A percentile compares a stretch with the other conserved stretches of the same genome.
phyloP scores from a whole-genome alignment of 2,888 invertebrate genomes.

The Eustalomyia histrio region DNA sequence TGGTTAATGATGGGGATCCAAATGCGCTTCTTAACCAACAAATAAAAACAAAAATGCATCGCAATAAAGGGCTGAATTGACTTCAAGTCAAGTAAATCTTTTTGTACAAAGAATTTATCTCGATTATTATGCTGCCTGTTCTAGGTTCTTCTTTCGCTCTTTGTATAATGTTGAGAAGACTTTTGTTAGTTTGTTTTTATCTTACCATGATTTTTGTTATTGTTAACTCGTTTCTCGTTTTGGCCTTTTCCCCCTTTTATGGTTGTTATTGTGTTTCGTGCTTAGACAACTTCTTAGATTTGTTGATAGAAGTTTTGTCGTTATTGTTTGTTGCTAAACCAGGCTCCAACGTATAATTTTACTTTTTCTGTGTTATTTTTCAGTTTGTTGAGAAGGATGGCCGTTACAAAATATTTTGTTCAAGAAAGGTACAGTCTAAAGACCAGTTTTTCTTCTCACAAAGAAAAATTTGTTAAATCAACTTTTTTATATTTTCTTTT shows the following conservation, averaged over 20 bases:
- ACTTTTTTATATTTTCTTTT: slow-evolving; percentile 15
- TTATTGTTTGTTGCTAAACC: neutral
- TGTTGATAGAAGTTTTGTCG: slow-evolving; percentile 52
- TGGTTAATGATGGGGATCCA: slow-evolving; percentile 9
- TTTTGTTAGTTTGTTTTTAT: slow-evolving; percentile 22
- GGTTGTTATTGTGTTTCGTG: slow-evolving; percentile 21
- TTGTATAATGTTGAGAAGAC: slow-evolving; percentile 14
- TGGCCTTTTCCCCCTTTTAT: slow-evolving; percentile 38
- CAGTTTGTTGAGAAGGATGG: slow-evolving; percentile 52
- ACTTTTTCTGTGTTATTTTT: neutral
- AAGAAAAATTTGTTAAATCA: slow-evolving; percentile 53
- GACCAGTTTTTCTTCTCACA: slow-evolving; percentile 58
- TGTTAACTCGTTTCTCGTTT: slow-evolving; percentile 44
- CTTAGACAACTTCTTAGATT: slow-evolving; percentile 58
- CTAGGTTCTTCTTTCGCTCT: neutral
- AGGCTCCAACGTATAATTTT: slow-evolving; percentile 48
- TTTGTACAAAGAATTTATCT: slow-evolving; percentile 31
- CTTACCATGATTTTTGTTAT: slow-evolving; percentile 17
- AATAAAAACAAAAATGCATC: slow-evolving; percentile 7
- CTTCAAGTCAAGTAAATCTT: slow-evolving; percentile 41
- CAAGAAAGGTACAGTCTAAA: slow-evolving; percentile 57
- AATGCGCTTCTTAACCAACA: neutral
- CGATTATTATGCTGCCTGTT: slow-evolving; percentile 24
- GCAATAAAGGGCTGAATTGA: slow-evolving; percentile 37
- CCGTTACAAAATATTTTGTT: slow-evolving; percentile 15